Evolutionary conservation across 2,797 vertebrate genomes (phyloP).

Genomic region (Malurus splendens): DNA sequence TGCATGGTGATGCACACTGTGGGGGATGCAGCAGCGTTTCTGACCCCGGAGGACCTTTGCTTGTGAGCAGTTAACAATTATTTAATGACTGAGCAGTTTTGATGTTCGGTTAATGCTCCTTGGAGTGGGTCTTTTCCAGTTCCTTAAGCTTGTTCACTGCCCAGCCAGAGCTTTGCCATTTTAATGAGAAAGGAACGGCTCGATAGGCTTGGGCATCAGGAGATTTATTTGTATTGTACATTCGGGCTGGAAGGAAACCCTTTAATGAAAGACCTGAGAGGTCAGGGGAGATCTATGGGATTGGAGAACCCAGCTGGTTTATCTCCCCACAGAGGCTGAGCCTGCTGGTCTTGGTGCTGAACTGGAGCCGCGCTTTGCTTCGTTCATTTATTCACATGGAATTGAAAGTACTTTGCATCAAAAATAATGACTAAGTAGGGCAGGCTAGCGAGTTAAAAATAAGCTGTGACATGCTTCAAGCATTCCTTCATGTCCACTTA

Average conservation of each 20-base stretch:
- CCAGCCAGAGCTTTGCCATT: constrained; percentile 10
- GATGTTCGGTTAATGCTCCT: not conserved
- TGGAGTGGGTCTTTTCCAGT: not conserved
- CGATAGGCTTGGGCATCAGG: not conserved
- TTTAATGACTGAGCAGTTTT: not conserved
- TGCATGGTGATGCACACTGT: not conserved
- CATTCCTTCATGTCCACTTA: not conserved
- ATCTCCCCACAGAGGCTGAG: not conserved
- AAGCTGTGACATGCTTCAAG: not conserved
- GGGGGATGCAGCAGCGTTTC: not conserved
- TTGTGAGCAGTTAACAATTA: not conserved
- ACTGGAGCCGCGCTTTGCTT: not conserved
- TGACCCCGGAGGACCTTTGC: not conserved
- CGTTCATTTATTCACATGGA: constrained; percentile 1
- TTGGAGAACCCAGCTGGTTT: not conserved
- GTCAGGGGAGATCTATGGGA: not conserved
- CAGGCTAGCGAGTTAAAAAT: constrained; percentile 24
- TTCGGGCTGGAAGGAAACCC: constrained; percentile 3
- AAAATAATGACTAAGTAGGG: constrained; percentile 12
- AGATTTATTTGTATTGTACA: not conserved
- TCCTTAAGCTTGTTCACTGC: not conserved
- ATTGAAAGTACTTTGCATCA: constrained; percentile 11
- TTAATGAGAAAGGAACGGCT: constrained; percentile 30
- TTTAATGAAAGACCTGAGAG: constrained; percentile 25
- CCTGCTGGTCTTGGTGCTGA: not conserved